Evolutionary conservation across 1,140 invertebrate species (phyloP), one percentile per base, ranked within the genome.

Genomic region (Drosophila sechellia): DNA sequence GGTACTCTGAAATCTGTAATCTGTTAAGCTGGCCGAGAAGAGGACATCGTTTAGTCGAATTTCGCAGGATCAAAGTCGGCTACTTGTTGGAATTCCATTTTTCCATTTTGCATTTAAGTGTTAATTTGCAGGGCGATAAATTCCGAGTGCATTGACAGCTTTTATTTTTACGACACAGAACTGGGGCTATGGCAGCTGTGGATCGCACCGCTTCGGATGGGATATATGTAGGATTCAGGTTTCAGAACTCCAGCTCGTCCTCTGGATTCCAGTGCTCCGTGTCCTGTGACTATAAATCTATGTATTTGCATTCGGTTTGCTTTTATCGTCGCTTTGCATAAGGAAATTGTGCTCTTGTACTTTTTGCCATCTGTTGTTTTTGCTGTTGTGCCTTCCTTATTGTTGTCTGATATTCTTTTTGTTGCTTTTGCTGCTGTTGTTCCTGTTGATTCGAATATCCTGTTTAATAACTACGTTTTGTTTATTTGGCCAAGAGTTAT

Each of bases 81-180:
- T 61, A 49, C 53, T 73, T 57, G 66, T 53, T 71, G 52, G 40
- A 34, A 35, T 13, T 10, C 20, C 59, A 31, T 68, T 68, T 68
- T 71, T 64, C 40, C 50, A 54, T 69, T 61, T 80, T 73, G 45
- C 74, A 58, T 85, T 87, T 83, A 89, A 83, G 83, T 89, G 83
- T 87, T 87, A 87, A 89, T 87, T 87, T 84, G 83, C 77, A 87
- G 61, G 55, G 79, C 79, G 66, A 87, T 87, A 87, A 87, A 87
- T 87, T 87, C 54, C 56, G 57, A 87, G 71, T 83, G 79, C 84
- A 87, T 87, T 89, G 83, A 87, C 83, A 87, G 84, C 79, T 87
- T 83, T 87, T 89, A 87, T 89, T 86, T 87, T 86, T 81, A 86
- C 81, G 64, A 68, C 69, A 75, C 61, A 64, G 63, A 60, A 70